Evolutionary conservation across 2,888 invertebrate species (phyloP), one percentile per base, ranked within the genome.

Genomic region (Napeogenes inachia): DNA sequence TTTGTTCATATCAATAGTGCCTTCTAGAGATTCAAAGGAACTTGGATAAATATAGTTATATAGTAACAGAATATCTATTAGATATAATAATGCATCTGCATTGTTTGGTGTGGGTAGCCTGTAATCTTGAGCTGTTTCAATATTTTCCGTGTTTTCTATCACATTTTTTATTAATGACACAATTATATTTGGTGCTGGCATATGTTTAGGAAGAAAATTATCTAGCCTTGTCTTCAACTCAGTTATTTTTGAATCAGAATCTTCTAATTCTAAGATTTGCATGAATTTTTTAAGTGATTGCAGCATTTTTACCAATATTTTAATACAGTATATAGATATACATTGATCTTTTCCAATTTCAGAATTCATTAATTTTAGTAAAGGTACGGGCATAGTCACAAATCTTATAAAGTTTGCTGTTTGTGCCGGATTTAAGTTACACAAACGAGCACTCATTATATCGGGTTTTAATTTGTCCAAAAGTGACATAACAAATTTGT

Each of bases 241-340:
- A n/a, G 69, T 66, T 61, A 79, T 71, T 45, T 77, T 77, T 45
- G 68, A 65, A 47, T 75, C 68, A 3, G 75, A 70, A 46, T 85
- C 83, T 67, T 80, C 80, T 56, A 77, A 74, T 56, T 91, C 87
- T 45, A 93, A 77, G 54, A 92, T 80, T 70, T 91, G 86, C 59
- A 93, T 90, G 62, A 91, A 92, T 60, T 91, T 75, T 57, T 84
- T 87, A 47, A 91, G 80, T 63, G 92, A 92, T 60, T 86, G 80
- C 60, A 92, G 80, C 78, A 94, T 88, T 73, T 93, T 87, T 33
- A 92, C 91, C 54, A 94, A 78, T 33, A 93, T 81, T 62, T 82
- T 82, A 4, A 91, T 73, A 69, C 91, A 87, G 65, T 92, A 85
- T 46, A 89, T 71, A 56, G 90, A 91, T 42, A 92, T 79, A 5